Percentiles rank a stretch among this genome's conserved stretches.
Conservation (phyloP, 2,113 vertebrate genomes). For the Manacus vitellinus region DNA sequence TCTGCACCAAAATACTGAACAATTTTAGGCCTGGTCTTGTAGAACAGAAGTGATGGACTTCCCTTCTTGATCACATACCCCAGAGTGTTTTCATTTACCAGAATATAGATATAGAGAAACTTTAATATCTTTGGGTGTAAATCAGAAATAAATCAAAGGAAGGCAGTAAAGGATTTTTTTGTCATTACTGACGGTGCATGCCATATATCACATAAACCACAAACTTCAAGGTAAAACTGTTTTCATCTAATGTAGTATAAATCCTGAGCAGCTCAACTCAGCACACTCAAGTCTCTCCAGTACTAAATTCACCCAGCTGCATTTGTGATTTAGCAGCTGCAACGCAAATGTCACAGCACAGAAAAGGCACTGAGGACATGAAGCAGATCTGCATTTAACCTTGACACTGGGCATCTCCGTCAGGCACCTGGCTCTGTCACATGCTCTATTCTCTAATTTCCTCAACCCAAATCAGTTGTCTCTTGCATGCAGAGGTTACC, state of each 20-base stretch:
- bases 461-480: neutral
- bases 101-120: neutral
- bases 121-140: neutral
- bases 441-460: neutral
- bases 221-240: neutral
- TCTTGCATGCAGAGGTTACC: neutral
- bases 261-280: neutral
- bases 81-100: neutral
- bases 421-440: neutral
- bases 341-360: neutral
- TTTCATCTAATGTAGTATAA: slow-evolving; percentile 1
- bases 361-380: neutral
- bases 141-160: slow-evolving; percentile 4
- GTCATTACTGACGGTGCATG: neutral
- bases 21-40: neutral
- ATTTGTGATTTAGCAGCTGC: neutral
- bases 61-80: neutral
- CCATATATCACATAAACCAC: neutral
- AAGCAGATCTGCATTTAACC: neutral
- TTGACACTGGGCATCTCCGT: neutral
- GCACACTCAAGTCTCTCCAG: neutral
- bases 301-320: neutral
- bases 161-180: neutral
- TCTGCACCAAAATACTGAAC: neutral
- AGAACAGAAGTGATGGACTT: slow-evolving; percentile 9